phyloP scores from a whole-genome alignment of 1,140 invertebrate species.

The Lycorma delicatula region DNA sequence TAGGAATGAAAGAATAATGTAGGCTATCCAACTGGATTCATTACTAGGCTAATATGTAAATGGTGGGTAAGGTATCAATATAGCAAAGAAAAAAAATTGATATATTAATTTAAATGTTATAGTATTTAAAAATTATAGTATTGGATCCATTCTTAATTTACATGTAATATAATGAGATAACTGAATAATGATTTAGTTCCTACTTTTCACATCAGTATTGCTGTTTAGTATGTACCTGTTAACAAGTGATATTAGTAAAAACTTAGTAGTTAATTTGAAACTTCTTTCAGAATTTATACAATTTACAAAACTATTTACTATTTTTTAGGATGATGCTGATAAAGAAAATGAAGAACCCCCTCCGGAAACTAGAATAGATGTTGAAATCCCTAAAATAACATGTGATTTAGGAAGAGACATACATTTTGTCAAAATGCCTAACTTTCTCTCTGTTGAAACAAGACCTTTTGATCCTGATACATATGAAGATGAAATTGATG shows the following conservation, averaged over 20 bases:
- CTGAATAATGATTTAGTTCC: too few species aligned
- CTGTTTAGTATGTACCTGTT: too few species aligned
- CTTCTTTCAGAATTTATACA: neutral
- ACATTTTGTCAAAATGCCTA: slow-evolving; percentile 91
- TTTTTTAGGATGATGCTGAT: slow-evolving; percentile 49
- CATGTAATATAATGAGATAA: too few species aligned
- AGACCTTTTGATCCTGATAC: slow-evolving; percentile 89
- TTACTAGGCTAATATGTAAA: too few species aligned
- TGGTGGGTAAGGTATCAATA: too few species aligned
- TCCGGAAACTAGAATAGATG: slow-evolving; percentile 90
- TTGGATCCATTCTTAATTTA: too few species aligned
- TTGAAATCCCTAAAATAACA: slow-evolving; percentile 91
- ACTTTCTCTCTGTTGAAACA: slow-evolving; percentile 86
- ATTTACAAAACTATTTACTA: neutral
- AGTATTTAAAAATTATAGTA: too few species aligned
- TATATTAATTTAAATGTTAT: too few species aligned
- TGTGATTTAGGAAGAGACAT: slow-evolving; percentile 85
- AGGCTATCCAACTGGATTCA: too few species aligned
- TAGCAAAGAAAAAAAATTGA: too few species aligned
- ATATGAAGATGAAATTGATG: slow-evolving; percentile 99
- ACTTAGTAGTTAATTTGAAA: neutral
- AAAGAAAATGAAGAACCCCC: slow-evolving; percentile 66
- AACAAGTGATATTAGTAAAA: neutral
- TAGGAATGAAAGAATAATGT: too few species aligned
- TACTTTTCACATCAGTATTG: too few species aligned